Conservation (phyloP, 1,140 invertebrate species). For the Penaeus japonicus region DNA sequence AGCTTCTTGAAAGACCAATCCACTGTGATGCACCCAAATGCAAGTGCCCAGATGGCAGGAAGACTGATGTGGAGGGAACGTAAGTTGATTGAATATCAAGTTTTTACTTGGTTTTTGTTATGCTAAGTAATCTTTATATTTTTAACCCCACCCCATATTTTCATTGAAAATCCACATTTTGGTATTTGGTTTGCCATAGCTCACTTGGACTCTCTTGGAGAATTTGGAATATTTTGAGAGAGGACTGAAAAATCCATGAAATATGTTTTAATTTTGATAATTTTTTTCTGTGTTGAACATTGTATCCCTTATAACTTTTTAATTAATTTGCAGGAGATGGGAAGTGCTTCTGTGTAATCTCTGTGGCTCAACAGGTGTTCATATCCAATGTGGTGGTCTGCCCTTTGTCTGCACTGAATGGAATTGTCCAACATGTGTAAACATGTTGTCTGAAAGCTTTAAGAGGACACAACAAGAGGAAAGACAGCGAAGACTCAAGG, state of each 20-base stretch:
- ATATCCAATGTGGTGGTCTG: constrained; percentile 30
- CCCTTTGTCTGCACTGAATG: constrained; percentile 16
- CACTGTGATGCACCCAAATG: constrained; percentile 71
- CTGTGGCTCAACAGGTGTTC: constrained; percentile 40
- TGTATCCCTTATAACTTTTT: no score
- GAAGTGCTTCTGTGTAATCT: constrained; percentile 39
- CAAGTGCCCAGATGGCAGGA: constrained; percentile 69
- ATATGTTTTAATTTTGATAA: no score
- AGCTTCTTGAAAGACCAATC: constrained; percentile 70
- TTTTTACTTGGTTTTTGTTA: no score
- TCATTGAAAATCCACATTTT: no score
- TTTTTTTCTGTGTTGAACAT: no score
- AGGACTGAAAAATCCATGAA: no score
- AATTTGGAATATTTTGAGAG: no score
- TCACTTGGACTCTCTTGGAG: no score
- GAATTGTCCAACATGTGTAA: constrained; percentile 33
- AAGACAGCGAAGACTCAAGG: not conserved
- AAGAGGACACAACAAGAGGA: constrained; percentile 2
- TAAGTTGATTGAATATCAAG: no score
- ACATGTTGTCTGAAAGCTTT: constrained; percentile 6
- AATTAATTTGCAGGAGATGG: constrained; percentile 31
- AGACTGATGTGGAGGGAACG: constrained; percentile 63
- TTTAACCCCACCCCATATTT: no score
- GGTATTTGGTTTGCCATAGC: no score
- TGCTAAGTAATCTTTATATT: no score